phyloP scores from a whole-genome alignment of 2,113 vertebrate species.

The Misgurnus anguillicaudatus region DNA sequence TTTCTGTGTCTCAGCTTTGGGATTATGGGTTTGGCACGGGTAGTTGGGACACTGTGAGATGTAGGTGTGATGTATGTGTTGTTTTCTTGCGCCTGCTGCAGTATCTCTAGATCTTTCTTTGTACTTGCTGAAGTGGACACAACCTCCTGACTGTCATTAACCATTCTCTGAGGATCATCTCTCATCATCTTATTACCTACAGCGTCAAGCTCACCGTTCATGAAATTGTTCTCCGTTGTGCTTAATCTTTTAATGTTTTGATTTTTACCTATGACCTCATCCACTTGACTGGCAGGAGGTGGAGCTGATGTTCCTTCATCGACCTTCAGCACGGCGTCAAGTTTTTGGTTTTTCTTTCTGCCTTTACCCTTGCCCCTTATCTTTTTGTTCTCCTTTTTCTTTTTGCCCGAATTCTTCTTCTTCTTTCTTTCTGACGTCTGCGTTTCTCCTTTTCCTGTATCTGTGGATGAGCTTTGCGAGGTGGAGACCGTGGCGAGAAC shows the following conservation, averaged over 20 bases:
- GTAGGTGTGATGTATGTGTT: slow-evolving; percentile 1
- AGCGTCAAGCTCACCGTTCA: slow-evolving; percentile 53
- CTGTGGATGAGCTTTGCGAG: slow-evolving; percentile 66
- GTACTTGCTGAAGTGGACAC: slow-evolving; percentile 2
- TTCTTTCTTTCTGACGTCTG: slow-evolving; percentile 64
- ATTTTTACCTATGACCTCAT: slow-evolving; percentile 57
- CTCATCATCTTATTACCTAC: slow-evolving; percentile 70
- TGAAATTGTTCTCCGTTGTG: slow-evolving; percentile 45
- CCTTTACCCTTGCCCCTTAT: slow-evolving; percentile 70
- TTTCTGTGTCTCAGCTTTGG: slow-evolving; percentile 45
- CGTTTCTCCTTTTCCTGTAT: slow-evolving; percentile 60
- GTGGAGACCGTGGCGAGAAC: slow-evolving; percentile 78
- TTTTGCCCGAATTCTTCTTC: slow-evolving; percentile 65
- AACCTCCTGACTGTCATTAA: slow-evolving; percentile 53
- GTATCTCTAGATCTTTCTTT: slow-evolving; percentile 42
- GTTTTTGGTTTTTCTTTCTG: slow-evolving; percentile 71
- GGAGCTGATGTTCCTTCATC: slow-evolving; percentile 30
- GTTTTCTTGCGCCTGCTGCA: background rate
- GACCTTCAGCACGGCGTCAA: slow-evolving; percentile 49
- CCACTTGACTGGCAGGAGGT: slow-evolving; percentile 55
- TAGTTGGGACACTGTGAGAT: background rate
- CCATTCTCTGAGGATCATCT: slow-evolving; percentile 62
- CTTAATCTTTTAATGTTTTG: slow-evolving; percentile 45
- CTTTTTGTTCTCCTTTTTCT: slow-evolving; percentile 75
- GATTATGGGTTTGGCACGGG: slow-evolving; percentile 33